Evolutionary conservation across 2,113 vertebrate genomes (phyloP), one percentile per base, ranked within the genome.

Genomic region (Apistogramma diplotaenia): DNA sequence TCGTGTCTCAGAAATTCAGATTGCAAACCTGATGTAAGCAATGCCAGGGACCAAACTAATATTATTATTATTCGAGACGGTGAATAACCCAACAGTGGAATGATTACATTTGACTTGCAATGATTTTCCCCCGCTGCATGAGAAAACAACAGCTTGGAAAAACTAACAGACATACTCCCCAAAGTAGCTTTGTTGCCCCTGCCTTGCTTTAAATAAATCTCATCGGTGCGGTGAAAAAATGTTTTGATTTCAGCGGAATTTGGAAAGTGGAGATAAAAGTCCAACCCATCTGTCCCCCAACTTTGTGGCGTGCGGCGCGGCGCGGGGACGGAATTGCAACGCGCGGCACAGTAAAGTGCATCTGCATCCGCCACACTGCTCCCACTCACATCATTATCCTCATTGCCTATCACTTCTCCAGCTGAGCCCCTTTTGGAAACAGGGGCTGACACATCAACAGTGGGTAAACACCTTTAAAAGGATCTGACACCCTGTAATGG

Each of bases 51-150:
- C 89, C 86, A 85, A 89, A 88, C 89, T 93, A 92, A 94, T 93
- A 92, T 89, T 93, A 90, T 91, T 91, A 93, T 93, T 89, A 93
- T 91, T 92, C 84, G 56, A 93, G 91, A 93, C 90, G 58, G 80
- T 83, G 90, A 83, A 86, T 89, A 94, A 93, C 89, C 92, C 88
- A 86, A 86, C 79, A 82, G 87, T 82, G 76, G 85, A 81, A 93
- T 94, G 93, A 94, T 94, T 94, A 94, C 93, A 94, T 94, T 94
- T 94, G 93, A 94, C 93, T 94, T 94, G 92, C 93, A 94, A 94
- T 93, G 90, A 93, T 91, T 82, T 75, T 27, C 84, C 85, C 85
- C 78, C 89, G 65, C 85, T 78, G 85, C 84, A 89, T 79, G 84
- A 89, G 82, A 67, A 92, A 94, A 93, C 90, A 93, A 93, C 90